phyloP scores from a whole-genome alignment of 1,140 invertebrate species.

The Uloborus diversus region DNA sequence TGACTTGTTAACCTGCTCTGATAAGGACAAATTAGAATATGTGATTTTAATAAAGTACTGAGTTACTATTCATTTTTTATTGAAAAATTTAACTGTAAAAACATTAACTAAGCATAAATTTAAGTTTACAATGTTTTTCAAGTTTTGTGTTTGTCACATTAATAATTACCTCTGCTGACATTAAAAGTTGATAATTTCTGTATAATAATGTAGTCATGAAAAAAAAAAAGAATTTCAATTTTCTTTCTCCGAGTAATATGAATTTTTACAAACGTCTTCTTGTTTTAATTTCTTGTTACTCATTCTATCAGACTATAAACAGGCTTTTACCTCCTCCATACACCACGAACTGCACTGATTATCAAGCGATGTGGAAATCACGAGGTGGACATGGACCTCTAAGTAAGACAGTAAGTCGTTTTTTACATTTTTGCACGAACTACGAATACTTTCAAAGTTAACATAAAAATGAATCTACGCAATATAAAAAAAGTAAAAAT shows the following conservation, averaged over 20 bases:
- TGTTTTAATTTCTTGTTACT: not conserved
- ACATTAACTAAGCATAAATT: no score
- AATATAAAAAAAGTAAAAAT: not conserved
- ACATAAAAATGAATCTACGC: not conserved
- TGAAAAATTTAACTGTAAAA: no score
- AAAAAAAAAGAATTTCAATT: not conserved
- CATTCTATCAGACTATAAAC: slow-evolving; percentile 6
- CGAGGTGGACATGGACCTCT: slow-evolving; percentile 39
- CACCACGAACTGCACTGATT: slow-evolving; percentile 43
- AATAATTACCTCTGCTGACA: no score
- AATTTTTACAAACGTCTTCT: not conserved
- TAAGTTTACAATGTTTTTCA: no score
- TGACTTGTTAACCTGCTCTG: no score
- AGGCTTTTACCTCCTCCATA: slow-evolving; percentile 9
- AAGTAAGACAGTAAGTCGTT: not conserved
- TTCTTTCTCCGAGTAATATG: not conserved
- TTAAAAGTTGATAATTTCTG: not conserved
- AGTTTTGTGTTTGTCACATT: no score
- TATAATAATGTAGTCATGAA: not conserved
- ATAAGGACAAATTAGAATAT: no score
- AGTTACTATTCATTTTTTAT: no score
- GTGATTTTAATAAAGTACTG: no score
- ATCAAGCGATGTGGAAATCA: slow-evolving; percentile 1
- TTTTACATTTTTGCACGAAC: not conserved
- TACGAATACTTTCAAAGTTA: not conserved